Percentiles rank a stretch among this genome's conserved stretches.
These are phyloP conservation scores for Loripinus fragilis DNA, from an alignment of 2,888 invertebrate species.

Conservation along the genomic window DNA sequence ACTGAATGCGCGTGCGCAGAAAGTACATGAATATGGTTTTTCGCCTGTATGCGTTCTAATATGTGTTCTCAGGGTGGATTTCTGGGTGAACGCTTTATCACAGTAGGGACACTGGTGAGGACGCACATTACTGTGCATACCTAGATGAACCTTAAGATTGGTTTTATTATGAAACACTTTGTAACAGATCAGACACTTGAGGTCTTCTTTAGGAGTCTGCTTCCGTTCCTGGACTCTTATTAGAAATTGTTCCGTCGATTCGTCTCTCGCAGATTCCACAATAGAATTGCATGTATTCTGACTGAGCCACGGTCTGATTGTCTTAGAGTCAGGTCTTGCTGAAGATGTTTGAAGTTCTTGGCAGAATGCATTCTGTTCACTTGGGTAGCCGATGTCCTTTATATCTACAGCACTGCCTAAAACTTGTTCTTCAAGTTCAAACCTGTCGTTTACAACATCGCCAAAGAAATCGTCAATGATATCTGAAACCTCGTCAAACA, in stretches of 20 bases:
- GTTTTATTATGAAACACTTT: conserved; percentile 40
- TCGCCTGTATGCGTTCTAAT: conserved; percentile 66
- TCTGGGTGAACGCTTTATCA: conserved; percentile 63
- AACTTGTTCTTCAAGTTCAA: not conserved
- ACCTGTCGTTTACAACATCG: not conserved
- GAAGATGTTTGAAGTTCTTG: no score
- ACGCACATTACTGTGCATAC: conserved; percentile 45
- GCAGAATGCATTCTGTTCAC: no score
- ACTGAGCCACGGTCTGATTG: no score
- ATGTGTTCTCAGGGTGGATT: conserved; percentile 66
- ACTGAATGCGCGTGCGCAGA: conserved; percentile 60
- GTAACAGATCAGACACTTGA: conserved; percentile 29
- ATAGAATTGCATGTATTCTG: not conserved
- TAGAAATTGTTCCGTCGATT: not conserved
- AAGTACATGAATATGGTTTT: conserved; percentile 60
- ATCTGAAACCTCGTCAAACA: conserved; percentile 40
- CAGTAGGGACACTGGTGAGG: conserved; percentile 62
- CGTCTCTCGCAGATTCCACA: not conserved
- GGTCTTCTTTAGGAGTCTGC: not conserved
- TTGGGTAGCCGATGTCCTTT: no score
- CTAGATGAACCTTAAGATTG: conserved; percentile 53
- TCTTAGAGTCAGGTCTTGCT: no score
- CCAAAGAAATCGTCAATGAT: conserved; percentile 46
- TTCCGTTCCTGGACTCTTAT: not conserved
- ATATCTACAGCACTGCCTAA: no score